A percentile compares a stretch with the other conserved stretches of the same genome.
Evolutionary conservation across 2,113 vertebrate species (phyloP).

Genomic region (Callipepla squamata): DNA sequence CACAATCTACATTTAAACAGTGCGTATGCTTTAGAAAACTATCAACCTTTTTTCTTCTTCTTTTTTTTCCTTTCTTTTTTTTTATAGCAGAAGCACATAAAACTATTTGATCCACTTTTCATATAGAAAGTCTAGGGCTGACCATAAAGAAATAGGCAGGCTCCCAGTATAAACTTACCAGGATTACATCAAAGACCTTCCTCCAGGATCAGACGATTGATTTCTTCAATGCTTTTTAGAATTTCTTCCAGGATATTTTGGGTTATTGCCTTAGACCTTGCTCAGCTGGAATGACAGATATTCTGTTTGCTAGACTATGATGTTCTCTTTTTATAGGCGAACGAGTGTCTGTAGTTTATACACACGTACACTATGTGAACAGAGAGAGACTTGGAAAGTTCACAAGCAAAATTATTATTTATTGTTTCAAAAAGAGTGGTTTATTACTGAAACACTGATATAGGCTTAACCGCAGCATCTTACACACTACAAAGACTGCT

Average conservation of each 20-base stretch:
- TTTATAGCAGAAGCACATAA: slow-evolving; percentile 29
- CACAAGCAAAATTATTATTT: slow-evolving; percentile 67
- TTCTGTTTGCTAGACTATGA: slow-evolving; percentile 66
- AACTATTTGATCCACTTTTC: slow-evolving; percentile 72
- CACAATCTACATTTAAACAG: slow-evolving; percentile 53
- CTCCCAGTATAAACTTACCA: slow-evolving; percentile 79
- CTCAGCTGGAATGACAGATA: slow-evolving; percentile 75
- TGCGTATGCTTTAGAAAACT: slow-evolving; percentile 39
- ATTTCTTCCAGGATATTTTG: slow-evolving; percentile 78
- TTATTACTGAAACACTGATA: slow-evolving; percentile 62
- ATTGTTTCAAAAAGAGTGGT: slow-evolving; percentile 58
- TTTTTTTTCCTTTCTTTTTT: neutral
- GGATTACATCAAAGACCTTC: slow-evolving; percentile 81
- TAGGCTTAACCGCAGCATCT: slow-evolving; percentile 43
- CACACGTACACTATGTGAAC: neutral
- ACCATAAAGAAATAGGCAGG: slow-evolving; percentile 74
- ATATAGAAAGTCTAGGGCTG: slow-evolving; percentile 52
- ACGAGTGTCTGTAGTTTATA: neutral
- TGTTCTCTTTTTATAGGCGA: slow-evolving; percentile 68
- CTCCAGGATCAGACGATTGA: slow-evolving; percentile 76
- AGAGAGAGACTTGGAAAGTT: slow-evolving; percentile 59
- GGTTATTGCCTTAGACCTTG: slow-evolving; percentile 78
- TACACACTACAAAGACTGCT: slow-evolving; percentile 38
- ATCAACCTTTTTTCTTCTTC: slow-evolving; percentile 41
- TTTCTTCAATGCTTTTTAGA: slow-evolving; percentile 79